Evolutionary conservation across 92 coral and sea anemone species (phyloP).

Genomic region (Diadumene lineata): DNA sequence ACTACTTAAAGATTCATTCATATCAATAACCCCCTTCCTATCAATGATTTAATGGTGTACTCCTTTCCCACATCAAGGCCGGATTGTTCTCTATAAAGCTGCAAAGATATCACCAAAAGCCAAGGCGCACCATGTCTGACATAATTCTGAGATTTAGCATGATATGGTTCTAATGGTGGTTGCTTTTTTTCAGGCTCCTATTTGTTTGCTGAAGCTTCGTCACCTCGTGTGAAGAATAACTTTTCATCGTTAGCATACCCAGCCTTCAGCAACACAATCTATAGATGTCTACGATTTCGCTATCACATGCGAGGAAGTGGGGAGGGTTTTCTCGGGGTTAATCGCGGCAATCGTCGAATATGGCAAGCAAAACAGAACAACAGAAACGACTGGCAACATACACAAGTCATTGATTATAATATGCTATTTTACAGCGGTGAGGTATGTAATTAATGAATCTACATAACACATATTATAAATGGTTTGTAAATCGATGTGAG

Average conservation of each 20-base stretch:
- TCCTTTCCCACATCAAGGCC: no score
- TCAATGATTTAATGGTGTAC: no score
- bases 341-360: not conserved
- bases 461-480: not conserved
- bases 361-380: constrained; percentile 27
- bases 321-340: not conserved
- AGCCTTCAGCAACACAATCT: no score
- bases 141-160: no score
- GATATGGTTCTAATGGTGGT: no score
- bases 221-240: constrained; percentile 18
- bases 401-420: constrained; percentile 3
- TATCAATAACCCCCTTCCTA: no score
- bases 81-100: no score
- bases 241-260: constrained; percentile 4
- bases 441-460: not conserved
- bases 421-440: not conserved
- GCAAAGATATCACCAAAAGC: no score
- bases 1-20: no score
- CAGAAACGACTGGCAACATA: constrained; percentile 20
- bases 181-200: constrained; percentile 37
- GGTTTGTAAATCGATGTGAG: no score
- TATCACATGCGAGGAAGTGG: constrained; percentile 46
- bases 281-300: constrained; percentile 48
- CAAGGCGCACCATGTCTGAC: no score
- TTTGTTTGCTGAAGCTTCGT: constrained; percentile 40